Evolutionary conservation across 2,888 invertebrate genomes (phyloP), one percentile per base, ranked within the genome.

Genomic region (Thelaira solivaga): DNA sequence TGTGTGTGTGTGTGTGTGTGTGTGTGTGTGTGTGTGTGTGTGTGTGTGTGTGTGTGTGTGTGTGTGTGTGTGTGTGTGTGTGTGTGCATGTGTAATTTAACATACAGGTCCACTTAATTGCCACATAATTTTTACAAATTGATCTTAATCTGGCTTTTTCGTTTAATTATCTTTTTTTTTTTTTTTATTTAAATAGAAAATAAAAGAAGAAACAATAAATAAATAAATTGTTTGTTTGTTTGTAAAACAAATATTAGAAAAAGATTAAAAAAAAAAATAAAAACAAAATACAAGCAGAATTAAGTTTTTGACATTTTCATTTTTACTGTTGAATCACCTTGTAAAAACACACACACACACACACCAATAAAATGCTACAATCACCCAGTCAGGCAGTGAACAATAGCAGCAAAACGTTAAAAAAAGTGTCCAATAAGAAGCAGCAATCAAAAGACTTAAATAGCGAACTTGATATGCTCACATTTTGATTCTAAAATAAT

Each of bases 251-350:
- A 26, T 6, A 26, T 26, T 26, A 26, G 6, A 26, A 4, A 39
- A 36, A 34, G 4, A 34, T 4, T 4, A 36, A 36, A n/a, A 36
- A 4, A 53, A 34, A 55, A 26, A 39, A 10, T 20, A 45, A 62
- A 20, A 77, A 11, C 18, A 49, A 69, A 51, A 55, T 45, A 7
- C 5, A 53, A 57, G 68, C 43, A 49, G 61, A 73, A 77, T 68
- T 68, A 62, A 20, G 62, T 49, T 68, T 77, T 72, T 77, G 77
- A 77, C 77, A 77, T 76, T 76, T 76, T 72, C 77, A 77, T 76
- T 76, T 76, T 72, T 76, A 61, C 39, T 61, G 31, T 72, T 61
- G 13, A 55, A 61, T 77, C 39, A 77, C 72, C 77, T 77, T 77
- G 77, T 77, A 73, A 72, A 24, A 31, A 49, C 31, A 34, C 64